A percentile compares a stretch with the other conserved stretches of the same genome.
These are phyloP conservation scores for Cerceris rybyensis DNA, from an alignment of 2,888 invertebrate species.

Conservation along the genomic window DNA sequence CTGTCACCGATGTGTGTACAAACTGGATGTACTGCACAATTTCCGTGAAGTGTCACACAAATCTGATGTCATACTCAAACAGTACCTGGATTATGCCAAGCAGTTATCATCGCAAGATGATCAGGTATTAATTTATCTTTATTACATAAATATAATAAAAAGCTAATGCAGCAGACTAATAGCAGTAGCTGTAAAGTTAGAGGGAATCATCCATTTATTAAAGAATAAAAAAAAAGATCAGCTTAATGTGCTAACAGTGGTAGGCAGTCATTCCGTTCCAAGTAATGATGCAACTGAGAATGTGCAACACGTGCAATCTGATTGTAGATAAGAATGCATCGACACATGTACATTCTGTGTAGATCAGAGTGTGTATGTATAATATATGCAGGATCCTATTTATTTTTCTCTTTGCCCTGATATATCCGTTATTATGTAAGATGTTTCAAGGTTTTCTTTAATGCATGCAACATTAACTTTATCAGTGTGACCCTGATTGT, in stretches of 20 bases:
- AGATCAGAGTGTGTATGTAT: slow-evolving; percentile 32
- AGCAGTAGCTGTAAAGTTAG: background rate
- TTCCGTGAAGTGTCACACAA: slow-evolving; percentile 90
- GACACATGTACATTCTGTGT: slow-evolving; percentile 47
- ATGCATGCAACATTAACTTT: slow-evolving; percentile 64
- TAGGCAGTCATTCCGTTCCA: slow-evolving; percentile 73
- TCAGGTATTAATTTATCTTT: slow-evolving; percentile 83
- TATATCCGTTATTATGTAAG: slow-evolving; percentile 69
- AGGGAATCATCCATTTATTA: slow-evolving; percentile 6
- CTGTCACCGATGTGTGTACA: slow-evolving; percentile 89
- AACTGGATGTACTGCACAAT: slow-evolving; percentile 89
- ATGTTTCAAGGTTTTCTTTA: slow-evolving; percentile 65
- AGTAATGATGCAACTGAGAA: slow-evolving; percentile 79
- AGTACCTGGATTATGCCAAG: slow-evolving; percentile 89
- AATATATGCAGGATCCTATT: slow-evolving; percentile 54
- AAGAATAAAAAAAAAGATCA: slow-evolving; percentile 49
- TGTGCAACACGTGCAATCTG: slow-evolving; percentile 76
- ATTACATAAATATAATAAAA: background rate
- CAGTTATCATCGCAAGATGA: slow-evolving; percentile 84
- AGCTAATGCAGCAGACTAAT: background rate
- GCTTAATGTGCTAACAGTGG: slow-evolving; percentile 70
- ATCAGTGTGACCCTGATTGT: slow-evolving; percentile 59
- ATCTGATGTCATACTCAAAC: slow-evolving; percentile 89
- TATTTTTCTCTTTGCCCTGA: slow-evolving; percentile 63
- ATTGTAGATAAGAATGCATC: slow-evolving; percentile 74